phyloP scores from a whole-genome alignment of 2,113 vertebrate species.

The Glaucidium brasilianum region DNA sequence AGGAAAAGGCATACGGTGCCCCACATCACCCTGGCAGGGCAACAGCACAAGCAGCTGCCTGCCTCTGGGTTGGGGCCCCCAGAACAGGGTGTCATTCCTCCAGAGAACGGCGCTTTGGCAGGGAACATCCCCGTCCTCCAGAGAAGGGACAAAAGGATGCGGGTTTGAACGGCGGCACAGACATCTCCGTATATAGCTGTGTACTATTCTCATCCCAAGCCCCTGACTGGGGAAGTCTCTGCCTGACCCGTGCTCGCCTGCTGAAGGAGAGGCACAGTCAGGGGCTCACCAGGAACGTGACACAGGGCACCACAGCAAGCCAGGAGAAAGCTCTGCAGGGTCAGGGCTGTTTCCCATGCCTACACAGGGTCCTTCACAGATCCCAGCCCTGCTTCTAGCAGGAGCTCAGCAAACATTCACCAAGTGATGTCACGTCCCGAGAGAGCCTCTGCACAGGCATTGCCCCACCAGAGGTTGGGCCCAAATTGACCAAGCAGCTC shows the following conservation, averaged over 20 bases:
- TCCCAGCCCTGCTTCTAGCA: background rate
- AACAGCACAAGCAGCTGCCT: background rate
- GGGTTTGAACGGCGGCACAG: background rate
- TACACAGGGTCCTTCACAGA: accelerated
- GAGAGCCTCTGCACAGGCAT: accelerated
- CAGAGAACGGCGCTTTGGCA: background rate
- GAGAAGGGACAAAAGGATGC: background rate
- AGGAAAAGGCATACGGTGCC: background rate
- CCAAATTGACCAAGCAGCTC: background rate
- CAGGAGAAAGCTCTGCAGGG: background rate
- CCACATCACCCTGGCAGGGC: background rate
- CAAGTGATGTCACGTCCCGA: accelerated
- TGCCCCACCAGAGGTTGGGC: background rate
- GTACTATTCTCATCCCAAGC: background rate
- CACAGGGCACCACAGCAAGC: accelerated
- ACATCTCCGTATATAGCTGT: background rate
- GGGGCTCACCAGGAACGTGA: accelerated
- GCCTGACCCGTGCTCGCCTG: accelerated
- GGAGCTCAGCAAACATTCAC: background rate
- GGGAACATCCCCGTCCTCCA: accelerated
- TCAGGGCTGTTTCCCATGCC: background rate
- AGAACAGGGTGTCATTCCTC: background rate
- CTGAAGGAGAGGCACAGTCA: accelerated
- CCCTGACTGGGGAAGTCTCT: background rate
- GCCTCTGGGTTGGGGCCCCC: background rate